Evolutionary conservation across 2,797 vertebrate genomes (phyloP), one percentile per base, ranked within the genome.

Genomic region (Sebastes cheni): DNA sequence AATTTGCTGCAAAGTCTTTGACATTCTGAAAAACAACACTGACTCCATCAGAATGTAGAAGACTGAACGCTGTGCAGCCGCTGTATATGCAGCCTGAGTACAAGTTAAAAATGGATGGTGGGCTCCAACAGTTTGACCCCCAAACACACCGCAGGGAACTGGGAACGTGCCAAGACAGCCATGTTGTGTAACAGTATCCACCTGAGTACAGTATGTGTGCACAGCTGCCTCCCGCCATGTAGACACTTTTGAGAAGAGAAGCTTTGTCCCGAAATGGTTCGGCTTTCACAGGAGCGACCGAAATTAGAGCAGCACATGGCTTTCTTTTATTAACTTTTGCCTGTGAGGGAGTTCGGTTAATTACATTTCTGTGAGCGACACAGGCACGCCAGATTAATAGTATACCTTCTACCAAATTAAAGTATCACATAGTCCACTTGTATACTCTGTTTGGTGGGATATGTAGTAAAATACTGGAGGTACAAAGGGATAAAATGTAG

Each of bases 241-340:
- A 54, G 73, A 86, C 77, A 81, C 71, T 82, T 88, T 68, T 50
- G 52, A 65, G 74, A 78, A 64, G 62, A 70, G 66, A 76, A 27
- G 74, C 58, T 81, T 86, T 81, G 70, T 88, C 81, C 80, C 72
- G 54, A 91, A 93, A 91, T 89, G 89, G 82, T 74, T 86, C 3
- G 2, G 52, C 75, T 77, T 83, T 67, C 75, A 72, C 29, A 18
- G n/a, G n/a, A 74, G 32, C 39, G 30, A 73, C 39, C 27, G 2
- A 55, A 75, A 39, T 70, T 58, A 36, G 11, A 77, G n/a, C 32
- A 67, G 27, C 30, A 22, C 18, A 2, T 46, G 18, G 32, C 54
- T 54, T 82, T 68, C 62, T 42, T 79, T 42, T 55, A 65, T 29
- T 50, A 13, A 23, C 16, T 32, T 82, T 46, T 67, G 36, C 18